Base-by-base conservation (phyloP, 1,140 invertebrate species). In the Gonioctena quinquepunctata region DNA sequence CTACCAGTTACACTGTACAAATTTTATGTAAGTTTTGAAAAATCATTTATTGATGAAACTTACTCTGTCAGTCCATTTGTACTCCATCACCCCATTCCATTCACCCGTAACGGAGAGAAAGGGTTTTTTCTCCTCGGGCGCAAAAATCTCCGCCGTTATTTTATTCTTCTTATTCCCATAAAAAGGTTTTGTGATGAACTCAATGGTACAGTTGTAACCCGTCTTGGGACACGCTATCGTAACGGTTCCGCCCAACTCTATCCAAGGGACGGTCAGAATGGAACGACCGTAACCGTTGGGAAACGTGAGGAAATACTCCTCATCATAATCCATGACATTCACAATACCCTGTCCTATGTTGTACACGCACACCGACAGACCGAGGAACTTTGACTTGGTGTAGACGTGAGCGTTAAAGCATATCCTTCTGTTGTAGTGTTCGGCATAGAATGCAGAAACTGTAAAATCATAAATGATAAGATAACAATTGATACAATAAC, bases 371-470 rank as follows among this genome's bases (percentile, higher is more conserved):
- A 99, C 95, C 16, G 96, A 97, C 33, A 99, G 87, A 0, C 97
- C 97, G 28, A 99, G 88, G 85, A 99, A 99, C 85, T 98, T 98
- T 72, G 96, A 98, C 84, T 98, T 99, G 16, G 97, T 99, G 92
- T 95, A 99, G 54, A 99, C 96, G 79, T 96, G 95, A 4, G 95
- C 96, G 79, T 93, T 92, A 83, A 98, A 96, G 81, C 91, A 92
- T 60, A 98, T 95, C 70, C 92, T 89, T 84, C 96, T 97, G 69
- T 91, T 90, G 69, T 91, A 90, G 85, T 97, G 94, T 84, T 99
- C 97, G 60, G 96, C 96, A 87, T 99, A 99, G 86, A 99, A 99
- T 13, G 95, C 97, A 76, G 95, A 97, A 76, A 98, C 94, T 94
- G 78, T 70, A 88, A 87, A 42, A 42, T n/a, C n/a, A n/a, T n/a